phyloP scores from a whole-genome alignment of 1,140 invertebrate genomes.

The Triops longicaudatus region DNA sequence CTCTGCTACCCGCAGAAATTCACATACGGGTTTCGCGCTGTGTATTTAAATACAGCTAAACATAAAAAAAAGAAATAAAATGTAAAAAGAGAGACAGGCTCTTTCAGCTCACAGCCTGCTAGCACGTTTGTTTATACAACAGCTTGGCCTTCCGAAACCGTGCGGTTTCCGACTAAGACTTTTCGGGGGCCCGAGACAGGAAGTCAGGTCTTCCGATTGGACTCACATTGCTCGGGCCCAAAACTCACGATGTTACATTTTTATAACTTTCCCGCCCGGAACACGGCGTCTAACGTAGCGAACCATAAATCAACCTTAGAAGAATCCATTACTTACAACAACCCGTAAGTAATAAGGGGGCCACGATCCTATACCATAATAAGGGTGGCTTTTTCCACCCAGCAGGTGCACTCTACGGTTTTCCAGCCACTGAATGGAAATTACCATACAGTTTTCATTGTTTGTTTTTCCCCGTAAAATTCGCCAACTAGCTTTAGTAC shows the following conservation, averaged over 20 bases:
- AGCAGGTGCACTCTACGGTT: neutral
- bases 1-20: neutral
- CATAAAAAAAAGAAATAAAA: neutral
- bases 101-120: neutral
- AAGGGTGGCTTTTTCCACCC: neutral
- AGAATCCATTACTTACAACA: neutral
- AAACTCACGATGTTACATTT: neutral
- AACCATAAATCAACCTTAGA: neutral
- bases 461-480: too few species aligned
- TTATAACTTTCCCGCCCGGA: neutral
- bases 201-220: constrained; percentile 11
- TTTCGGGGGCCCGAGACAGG: neutral
- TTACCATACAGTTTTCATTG: neutral
- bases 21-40: neutral
- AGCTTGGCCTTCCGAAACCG: neutral
- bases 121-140: neutral
- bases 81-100: neutral
- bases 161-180: neutral
- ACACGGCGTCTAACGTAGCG: neutral
- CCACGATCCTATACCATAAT: neutral
- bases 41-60: neutral
- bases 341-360: neutral
- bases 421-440: neutral
- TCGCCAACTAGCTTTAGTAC: too few species aligned
- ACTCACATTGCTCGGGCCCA: neutral